Evolutionary conservation across 2,888 invertebrate genomes (phyloP).

Genomic region (Drosophila rubida): DNA sequence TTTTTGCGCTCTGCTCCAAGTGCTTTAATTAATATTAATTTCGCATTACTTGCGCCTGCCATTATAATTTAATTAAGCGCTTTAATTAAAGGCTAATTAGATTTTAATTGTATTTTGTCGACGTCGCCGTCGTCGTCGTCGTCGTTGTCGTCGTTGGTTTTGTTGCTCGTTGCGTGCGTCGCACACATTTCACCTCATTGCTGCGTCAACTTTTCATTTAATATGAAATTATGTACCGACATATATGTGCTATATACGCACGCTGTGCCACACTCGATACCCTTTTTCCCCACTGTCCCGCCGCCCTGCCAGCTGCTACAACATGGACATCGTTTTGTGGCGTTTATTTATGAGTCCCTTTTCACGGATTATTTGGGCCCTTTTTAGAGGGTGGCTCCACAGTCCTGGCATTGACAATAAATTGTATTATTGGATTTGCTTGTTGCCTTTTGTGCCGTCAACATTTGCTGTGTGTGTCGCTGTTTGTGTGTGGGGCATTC

Average conservation of each 20-base stretch:
- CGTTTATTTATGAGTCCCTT: constrained; percentile 64
- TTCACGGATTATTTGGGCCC: constrained; percentile 10
- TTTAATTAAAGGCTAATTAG: constrained; percentile 77
- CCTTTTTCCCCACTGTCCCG: constrained; percentile 1
- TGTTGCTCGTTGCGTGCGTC: constrained; percentile 22
- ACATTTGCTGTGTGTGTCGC: constrained; percentile 38
- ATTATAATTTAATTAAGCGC: constrained; percentile 75
- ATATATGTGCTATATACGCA: background rate
- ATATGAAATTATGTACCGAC: constrained; percentile 37
- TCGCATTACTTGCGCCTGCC: constrained; percentile 66
- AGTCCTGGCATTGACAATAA: constrained; percentile 65
- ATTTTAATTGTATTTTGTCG: constrained; percentile 70
- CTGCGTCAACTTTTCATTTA: constrained; percentile 24
- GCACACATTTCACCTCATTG: constrained; percentile 30
- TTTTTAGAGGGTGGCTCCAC: constrained; percentile 26
- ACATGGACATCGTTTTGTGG: constrained; percentile 38
- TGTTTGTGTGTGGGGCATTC: constrained; percentile 39
- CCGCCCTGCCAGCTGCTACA: background rate
- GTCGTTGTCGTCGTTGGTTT: constrained; percentile 8
- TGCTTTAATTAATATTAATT: constrained; percentile 71
- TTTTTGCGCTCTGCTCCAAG: constrained; percentile 1
- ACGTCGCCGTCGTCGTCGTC: constrained; percentile 20
- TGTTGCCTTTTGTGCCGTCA: constrained; percentile 60
- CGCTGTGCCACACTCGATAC: constrained; percentile 27
- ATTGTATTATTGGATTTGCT: constrained; percentile 76